A percentile compares a stretch with the other conserved stretches of the same genome.
These are phyloP conservation scores for Cuculus canorus DNA, from an alignment of 2,797 vertebrate species.

Conservation along the genomic window DNA sequence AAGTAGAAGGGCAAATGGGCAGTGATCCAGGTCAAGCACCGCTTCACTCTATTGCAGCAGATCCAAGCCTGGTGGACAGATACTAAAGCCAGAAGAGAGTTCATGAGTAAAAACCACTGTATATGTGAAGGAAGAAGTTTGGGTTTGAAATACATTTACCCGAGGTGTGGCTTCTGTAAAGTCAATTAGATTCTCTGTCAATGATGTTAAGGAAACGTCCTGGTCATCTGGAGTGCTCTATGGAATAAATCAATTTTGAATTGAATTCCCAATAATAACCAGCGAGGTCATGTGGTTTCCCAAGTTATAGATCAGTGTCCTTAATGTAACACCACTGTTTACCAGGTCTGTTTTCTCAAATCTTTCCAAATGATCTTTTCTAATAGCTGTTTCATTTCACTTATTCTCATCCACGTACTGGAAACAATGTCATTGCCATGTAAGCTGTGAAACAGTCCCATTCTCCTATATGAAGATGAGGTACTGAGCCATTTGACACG, in stretches of 20 bases:
- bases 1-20: not conserved
- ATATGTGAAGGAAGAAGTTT: not conserved
- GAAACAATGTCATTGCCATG: not conserved
- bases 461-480: rapidly evolving
- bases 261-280: conserved; percentile 38
- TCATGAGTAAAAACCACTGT: not conserved
- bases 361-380: not conserved
- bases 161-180: conserved; percentile 85
- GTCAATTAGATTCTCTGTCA: conserved; percentile 92
- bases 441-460: not conserved
- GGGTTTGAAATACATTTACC: conserved; percentile 76
- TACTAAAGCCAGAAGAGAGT: not conserved
- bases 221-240: conserved; percentile 82
- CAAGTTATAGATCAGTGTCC: not conserved
- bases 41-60: not conserved
- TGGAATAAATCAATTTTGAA: conserved; percentile 61
- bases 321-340: not conserved
- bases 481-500: rapidly evolving
- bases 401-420: not conserved
- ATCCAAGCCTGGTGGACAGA: not conserved
- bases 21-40: not conserved
- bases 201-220: conserved; percentile 77
- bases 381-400: not conserved
- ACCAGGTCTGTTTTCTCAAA: not conserved
- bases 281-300: not conserved